A percentile compares a stretch with the other conserved stretches of the same genome.
Conservation (phyloP, 2,113 vertebrate species). For the Mirounga angustirostris region DNA sequence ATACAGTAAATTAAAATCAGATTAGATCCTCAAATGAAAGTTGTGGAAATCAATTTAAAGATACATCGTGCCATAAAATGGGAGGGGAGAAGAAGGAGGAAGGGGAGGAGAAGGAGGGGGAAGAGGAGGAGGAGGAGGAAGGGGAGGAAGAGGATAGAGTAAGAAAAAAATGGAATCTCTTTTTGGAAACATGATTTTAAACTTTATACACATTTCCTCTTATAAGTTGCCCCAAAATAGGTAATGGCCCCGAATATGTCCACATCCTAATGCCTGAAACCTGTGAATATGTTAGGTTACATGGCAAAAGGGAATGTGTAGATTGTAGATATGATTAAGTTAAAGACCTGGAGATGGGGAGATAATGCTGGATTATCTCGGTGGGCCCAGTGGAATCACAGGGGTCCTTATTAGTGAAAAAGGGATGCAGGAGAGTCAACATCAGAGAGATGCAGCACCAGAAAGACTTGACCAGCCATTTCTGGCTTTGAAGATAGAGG, state of each 20-base stretch:
- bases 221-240: background rate
- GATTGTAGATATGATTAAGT: background rate
- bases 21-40: background rate
- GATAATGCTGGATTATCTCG: background rate
- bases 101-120: accelerated
- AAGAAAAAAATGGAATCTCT: background rate
- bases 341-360: too few relatives aligned
- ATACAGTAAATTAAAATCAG: background rate
- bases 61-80: background rate
- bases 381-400: background rate
- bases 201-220: background rate
- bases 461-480: accelerated
- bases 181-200: background rate
- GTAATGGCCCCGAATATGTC: accelerated
- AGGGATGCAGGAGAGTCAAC: accelerated
- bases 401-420: background rate
- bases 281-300: background rate
- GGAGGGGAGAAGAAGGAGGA: too few relatives aligned
- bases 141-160: background rate
- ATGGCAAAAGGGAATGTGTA: background rate
- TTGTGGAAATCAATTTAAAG: background rate
- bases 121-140: background rate
- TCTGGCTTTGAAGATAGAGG: background rate
- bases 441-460: background rate
- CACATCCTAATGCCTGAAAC: background rate